Evolutionary conservation across 2,113 vertebrate genomes (phyloP).

Genomic region (Leptosomus discolor): DNA sequence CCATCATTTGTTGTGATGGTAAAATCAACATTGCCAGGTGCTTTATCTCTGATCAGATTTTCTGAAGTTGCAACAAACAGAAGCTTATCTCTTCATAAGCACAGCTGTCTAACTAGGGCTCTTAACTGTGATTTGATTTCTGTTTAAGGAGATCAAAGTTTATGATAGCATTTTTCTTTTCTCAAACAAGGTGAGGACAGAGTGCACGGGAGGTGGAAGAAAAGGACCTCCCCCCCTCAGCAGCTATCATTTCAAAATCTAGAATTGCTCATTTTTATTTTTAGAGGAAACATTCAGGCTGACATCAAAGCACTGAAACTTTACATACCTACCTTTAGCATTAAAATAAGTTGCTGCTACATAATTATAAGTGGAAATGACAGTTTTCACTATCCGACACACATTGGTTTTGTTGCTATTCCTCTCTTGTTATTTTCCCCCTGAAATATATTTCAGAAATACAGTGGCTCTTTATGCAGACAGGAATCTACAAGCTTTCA

Average conservation of each 20-base stretch:
- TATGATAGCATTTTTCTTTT: background rate
- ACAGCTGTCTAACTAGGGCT: background rate
- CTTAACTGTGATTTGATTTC: background rate
- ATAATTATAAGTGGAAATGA: conserved; percentile 5
- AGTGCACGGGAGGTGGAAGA: background rate
- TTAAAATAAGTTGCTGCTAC: background rate
- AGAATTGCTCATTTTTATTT: background rate
- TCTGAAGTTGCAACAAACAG: background rate
- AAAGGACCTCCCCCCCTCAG: background rate
- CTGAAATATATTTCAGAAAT: background rate
- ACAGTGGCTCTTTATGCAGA: background rate
- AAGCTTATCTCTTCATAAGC: background rate
- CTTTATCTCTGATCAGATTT: background rate
- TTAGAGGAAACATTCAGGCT: background rate
- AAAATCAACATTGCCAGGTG: background rate
- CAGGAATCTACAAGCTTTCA: background rate
- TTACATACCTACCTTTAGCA: background rate
- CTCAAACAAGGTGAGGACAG: background rate
- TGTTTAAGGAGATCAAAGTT: background rate
- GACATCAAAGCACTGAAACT: background rate
- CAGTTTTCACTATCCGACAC: background rate
- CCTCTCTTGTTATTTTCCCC: background rate
- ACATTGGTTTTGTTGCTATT: background rate
- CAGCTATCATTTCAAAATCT: background rate
- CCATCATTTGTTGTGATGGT: background rate